Percentiles rank a stretch among this genome's conserved stretches.
These are phyloP conservation scores for Trichonephila clavipes DNA, from an alignment of 1,140 invertebrate species.

Conservation along the genomic window DNA sequence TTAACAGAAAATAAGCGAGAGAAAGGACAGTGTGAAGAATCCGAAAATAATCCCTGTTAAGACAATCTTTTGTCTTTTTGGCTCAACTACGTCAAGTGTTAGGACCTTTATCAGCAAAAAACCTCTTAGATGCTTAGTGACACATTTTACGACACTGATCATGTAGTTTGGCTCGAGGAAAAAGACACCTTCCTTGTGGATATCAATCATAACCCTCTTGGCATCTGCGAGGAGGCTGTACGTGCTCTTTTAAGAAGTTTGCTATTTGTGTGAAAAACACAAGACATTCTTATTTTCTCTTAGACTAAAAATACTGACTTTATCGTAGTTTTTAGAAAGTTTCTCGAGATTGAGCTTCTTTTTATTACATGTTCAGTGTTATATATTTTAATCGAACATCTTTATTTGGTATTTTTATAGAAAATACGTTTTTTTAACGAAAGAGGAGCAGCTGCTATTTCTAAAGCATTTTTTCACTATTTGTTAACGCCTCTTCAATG, in stretches of 20 bases:
- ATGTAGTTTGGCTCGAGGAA: constrained; percentile 5
- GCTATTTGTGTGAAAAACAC: neutral
- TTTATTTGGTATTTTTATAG: no score
- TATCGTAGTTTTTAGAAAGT: neutral
- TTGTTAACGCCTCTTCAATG: no score
- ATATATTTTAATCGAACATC: no score
- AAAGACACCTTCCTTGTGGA: neutral
- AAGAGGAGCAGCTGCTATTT: no score
- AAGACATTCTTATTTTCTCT: neutral
- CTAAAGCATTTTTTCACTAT: no score
- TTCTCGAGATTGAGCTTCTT: neutral
- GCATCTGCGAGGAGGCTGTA: neutral
- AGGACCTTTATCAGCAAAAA: neutral
- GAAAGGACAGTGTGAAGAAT: neutral
- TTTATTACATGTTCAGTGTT: no score
- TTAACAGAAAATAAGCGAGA: no score
- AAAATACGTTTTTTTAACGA: no score
- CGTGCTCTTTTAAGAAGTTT: neutral
- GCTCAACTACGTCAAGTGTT: neutral
- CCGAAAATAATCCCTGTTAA: neutral
- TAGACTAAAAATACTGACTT: neutral
- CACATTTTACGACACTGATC: constrained; percentile 21
- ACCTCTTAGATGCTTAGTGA: constrained; percentile 21
- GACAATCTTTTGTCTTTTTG: neutral
- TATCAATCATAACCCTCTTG: constrained; percentile 27